phyloP scores from a whole-genome alignment of 2,888 invertebrate species.

The Chymomyza caudatula region DNA sequence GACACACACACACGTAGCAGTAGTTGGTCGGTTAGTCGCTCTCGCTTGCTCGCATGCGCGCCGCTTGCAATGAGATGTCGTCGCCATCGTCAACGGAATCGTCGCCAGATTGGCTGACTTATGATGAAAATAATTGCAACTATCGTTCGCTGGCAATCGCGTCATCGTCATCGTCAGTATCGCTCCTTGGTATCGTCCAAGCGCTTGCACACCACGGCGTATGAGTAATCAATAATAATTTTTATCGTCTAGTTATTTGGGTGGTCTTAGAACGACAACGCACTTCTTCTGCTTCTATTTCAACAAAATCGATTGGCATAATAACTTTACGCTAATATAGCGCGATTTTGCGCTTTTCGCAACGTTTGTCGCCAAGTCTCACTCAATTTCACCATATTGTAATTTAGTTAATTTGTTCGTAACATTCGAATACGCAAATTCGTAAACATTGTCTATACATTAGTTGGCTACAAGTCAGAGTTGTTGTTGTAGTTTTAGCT shows the following conservation, averaged over 20 bases:
- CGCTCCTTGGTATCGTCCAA: constrained; percentile 14
- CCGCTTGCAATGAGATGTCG: background rate
- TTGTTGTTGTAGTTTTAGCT: background rate
- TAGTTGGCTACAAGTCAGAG: constrained; percentile 40
- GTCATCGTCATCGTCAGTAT: constrained; percentile 59
- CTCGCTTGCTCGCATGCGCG: background rate
- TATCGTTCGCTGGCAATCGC: constrained; percentile 63
- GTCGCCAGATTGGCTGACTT: constrained; percentile 72
- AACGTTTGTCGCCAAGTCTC: background rate
- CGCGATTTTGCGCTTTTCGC: constrained; percentile 19
- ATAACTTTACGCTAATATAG: constrained; percentile 64
- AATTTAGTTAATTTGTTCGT: constrained; percentile 69
- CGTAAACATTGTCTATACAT: constrained; percentile 62
- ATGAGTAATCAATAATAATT: constrained; percentile 69
- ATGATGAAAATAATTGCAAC: constrained; percentile 70
- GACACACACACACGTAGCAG: constrained; percentile 15
- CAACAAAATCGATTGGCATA: constrained; percentile 65
- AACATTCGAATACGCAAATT: constrained; percentile 49
- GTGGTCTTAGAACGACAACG: constrained; percentile 27
- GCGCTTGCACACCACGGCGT: constrained; percentile 49
- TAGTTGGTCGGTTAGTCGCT: background rate
- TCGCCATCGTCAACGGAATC: constrained; percentile 32
- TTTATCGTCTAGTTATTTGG: constrained; percentile 42
- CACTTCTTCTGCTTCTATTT: background rate
- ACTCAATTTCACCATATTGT: constrained; percentile 63